Evolutionary conservation across 2,797 vertebrate species (phyloP).

Genomic region (Hemitrygon akajei): DNA sequence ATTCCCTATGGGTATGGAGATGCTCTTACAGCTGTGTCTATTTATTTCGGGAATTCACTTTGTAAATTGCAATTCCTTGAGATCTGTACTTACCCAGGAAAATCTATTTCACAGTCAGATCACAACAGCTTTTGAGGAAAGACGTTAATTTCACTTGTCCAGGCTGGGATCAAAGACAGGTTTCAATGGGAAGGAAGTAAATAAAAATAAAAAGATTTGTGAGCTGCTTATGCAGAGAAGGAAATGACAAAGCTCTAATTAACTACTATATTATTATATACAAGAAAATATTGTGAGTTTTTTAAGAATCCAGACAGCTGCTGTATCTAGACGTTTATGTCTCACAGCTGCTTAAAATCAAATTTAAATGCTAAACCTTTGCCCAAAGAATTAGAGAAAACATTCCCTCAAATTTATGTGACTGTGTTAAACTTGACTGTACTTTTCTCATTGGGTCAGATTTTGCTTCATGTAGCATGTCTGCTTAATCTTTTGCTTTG

Average conservation of each 20-base stretch:
- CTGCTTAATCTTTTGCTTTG: neutral
- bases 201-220: neutral
- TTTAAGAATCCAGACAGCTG: neutral
- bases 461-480: neutral
- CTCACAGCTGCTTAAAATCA: neutral
- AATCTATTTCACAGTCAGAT: neutral
- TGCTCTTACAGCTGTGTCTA: neutral
- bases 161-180: neutral
- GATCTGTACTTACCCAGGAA: neutral
- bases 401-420: neutral
- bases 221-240: neutral
- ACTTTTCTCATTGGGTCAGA: neutral
- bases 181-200: neutral
- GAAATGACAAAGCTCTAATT: neutral
- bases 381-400: neutral
- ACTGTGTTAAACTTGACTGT: neutral
- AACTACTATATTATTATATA: neutral
- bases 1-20: neutral
- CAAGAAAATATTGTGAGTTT: neutral
- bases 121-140: constrained; percentile 22
- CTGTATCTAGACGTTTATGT: neutral
- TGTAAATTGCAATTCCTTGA: neutral
- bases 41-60: neutral
- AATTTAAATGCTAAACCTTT: neutral
- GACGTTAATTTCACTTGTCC: neutral